Conservation (phyloP, 2,888 invertebrate genomes). For the Willowsia nigromaculata region DNA sequence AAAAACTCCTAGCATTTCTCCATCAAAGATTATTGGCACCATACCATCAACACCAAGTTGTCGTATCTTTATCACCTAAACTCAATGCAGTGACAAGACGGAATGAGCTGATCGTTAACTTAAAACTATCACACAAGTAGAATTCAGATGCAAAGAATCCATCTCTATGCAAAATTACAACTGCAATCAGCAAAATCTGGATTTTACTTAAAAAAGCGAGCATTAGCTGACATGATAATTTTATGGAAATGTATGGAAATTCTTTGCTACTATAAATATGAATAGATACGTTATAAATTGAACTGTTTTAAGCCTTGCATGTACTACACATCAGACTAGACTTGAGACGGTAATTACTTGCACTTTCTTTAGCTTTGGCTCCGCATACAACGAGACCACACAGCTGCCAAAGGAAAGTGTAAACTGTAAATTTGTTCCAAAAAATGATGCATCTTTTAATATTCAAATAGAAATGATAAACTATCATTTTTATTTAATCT, state of each 20-base stretch:
- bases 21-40: too few species aligned
- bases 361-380: neutral
- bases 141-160: too few species aligned
- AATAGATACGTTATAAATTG: neutral
- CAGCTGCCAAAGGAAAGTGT: conserved; percentile 21
- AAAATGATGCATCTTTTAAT: neutral
- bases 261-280: neutral
- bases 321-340: neutral
- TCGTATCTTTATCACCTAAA: too few species aligned
- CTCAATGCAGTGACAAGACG: too few species aligned
- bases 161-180: neutral
- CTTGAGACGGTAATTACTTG: neutral
- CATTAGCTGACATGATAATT: neutral
- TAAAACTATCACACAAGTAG: too few species aligned
- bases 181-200: too few species aligned
- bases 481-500: neutral
- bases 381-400: neutral
- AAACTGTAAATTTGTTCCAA: too few species aligned
- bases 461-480: neutral
- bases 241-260: neutral
- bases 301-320: neutral
- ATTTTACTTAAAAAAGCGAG: neutral
- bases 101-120: too few species aligned
- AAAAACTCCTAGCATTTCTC: too few species aligned
- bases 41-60: too few species aligned